These are phyloP conservation scores for Chalcis sispes DNA, from an alignment of 2,888 invertebrate genomes.

Conservation along the genomic window DNA sequence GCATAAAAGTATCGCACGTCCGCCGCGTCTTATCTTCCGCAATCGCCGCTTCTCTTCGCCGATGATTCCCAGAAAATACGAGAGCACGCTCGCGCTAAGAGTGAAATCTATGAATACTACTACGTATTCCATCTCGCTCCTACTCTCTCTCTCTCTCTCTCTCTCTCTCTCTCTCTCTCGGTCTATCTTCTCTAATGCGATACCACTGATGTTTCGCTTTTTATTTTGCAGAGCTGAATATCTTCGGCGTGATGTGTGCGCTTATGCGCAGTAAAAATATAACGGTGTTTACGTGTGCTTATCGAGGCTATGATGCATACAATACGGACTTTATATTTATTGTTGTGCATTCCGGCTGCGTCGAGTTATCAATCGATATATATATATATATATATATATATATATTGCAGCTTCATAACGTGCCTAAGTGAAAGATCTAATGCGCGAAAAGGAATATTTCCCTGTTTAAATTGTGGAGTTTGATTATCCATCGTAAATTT, in stretches of 20 bases:
- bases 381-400: no score
- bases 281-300: slow-evolving; percentile 21
- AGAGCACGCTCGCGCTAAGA: not conserved
- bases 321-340: slow-evolving; percentile 26
- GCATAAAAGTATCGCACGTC: slow-evolving; percentile 40
- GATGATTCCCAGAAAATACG: slow-evolving; percentile 40
- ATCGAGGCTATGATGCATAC: slow-evolving; percentile 13
- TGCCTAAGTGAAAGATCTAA: no score
- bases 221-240: slow-evolving; percentile 3
- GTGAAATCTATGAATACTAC: slow-evolving; percentile 28
- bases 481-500: no score
- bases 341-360: not conserved
- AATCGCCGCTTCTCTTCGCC: slow-evolving; percentile 35
- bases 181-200: not conserved
- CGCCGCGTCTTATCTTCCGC: slow-evolving; percentile 32
- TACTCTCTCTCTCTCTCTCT: slow-evolving; percentile 8
- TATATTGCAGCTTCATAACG: no score
- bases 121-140: not conserved
- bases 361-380: not conserved
- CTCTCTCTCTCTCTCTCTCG: not conserved
- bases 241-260: not conserved
- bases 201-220: not conserved
- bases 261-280: not conserved
- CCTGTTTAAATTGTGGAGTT: no score
- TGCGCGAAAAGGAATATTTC: no score